A percentile compares a stretch with the other conserved stretches of the same genome.
Evolutionary conservation across 2,113 vertebrate species (phyloP).

Genomic region (Erpornis zantholeuca): DNA sequence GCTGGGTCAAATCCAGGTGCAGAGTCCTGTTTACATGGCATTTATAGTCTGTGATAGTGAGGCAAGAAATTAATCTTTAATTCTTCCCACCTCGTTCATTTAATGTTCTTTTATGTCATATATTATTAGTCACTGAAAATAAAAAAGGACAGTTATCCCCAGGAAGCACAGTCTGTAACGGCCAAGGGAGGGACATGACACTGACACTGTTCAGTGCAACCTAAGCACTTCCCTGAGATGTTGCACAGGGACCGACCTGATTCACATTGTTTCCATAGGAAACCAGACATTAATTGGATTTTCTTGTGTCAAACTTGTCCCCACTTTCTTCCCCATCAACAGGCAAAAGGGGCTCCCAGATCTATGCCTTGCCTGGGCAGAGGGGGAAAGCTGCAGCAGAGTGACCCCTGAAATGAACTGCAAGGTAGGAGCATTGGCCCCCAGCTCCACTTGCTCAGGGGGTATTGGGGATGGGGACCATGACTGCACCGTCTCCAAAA

Average conservation of each 20-base stretch:
- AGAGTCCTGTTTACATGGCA: not conserved
- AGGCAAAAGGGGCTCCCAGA: not conserved
- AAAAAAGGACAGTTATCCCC: not conserved
- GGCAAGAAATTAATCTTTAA: not conserved
- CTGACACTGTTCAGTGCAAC: not conserved
- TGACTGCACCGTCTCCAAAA: fast-evolving
- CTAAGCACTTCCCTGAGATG: not conserved
- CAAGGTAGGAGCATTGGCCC: fast-evolving
- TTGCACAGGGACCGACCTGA: not conserved
- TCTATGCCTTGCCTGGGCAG: not conserved
- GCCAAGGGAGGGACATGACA: fast-evolving
- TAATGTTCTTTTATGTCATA: not conserved
- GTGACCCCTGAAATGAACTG: not conserved
- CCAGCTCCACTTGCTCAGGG: not conserved
- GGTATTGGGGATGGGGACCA: not conserved
- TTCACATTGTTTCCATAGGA: not conserved
- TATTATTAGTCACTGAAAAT: not conserved
- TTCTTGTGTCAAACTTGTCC: not conserved
- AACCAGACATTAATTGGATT: not conserved
- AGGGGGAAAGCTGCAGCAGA: not conserved
- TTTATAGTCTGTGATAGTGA: not conserved
- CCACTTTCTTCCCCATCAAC: not conserved
- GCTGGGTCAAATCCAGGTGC: not conserved
- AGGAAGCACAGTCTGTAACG: not conserved
- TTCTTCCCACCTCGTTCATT: not conserved